Evolutionary conservation across 2,797 vertebrate species (phyloP).

Genomic region (Megaceryle alcyon): DNA sequence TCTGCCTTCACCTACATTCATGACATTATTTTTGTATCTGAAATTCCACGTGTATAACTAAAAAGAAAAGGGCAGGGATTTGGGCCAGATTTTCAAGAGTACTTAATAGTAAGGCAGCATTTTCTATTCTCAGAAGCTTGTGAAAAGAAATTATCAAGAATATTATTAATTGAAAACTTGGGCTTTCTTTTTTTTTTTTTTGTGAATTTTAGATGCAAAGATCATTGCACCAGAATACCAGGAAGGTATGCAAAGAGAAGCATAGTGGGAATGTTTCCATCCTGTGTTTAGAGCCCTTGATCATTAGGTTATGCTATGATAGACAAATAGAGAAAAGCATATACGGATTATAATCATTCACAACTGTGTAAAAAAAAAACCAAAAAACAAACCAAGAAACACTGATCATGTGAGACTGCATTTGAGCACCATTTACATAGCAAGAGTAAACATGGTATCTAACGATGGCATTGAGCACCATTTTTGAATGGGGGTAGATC

Average conservation of each 20-base stretch:
- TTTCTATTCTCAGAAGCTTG: not conserved
- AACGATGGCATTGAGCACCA: not conserved
- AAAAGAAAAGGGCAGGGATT: not conserved
- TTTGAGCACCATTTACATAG: not conserved
- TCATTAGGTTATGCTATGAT: not conserved
- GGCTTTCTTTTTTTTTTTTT: not conserved
- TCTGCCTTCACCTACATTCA: not conserved
- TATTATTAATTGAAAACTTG: not conserved
- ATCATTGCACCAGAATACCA: accelerated
- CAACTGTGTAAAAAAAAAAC: not conserved
- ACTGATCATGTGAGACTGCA: not conserved
- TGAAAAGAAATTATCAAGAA: not conserved
- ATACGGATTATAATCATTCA: not conserved
- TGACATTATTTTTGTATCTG: not conserved
- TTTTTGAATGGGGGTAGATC: not conserved
- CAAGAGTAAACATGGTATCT: not conserved
- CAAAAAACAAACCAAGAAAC: not conserved
- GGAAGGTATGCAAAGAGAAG: not conserved
- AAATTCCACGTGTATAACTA: not conserved
- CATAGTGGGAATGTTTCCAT: not conserved
- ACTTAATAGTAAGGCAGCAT: not conserved
- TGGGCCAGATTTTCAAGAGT: not conserved
- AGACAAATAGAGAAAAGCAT: not conserved
- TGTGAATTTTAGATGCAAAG: not conserved
- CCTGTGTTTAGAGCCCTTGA: not conserved